Conservation (phyloP, 2,113 vertebrate species). For the Tychaedon coryphoeus region DNA sequence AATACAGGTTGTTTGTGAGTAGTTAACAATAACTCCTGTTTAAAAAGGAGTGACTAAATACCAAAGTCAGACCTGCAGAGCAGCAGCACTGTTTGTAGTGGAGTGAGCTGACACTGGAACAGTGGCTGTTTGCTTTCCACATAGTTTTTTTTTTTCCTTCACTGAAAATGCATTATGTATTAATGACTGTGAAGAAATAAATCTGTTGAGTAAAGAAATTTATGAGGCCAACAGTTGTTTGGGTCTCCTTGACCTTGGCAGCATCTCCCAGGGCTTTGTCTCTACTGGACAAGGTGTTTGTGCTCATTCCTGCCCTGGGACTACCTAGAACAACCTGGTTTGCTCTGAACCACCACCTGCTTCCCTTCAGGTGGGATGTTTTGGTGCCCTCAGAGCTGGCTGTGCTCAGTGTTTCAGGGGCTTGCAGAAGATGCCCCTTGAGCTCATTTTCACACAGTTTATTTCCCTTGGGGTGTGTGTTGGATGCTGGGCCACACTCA, state of each 20-base stretch:
- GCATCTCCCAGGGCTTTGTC: background rate
- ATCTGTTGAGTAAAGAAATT: background rate
- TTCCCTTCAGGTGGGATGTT: background rate
- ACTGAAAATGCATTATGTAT: background rate
- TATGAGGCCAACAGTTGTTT: background rate
- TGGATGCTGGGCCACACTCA: background rate
- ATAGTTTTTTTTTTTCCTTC: background rate
- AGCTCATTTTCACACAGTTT: background rate
- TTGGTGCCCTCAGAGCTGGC: background rate
- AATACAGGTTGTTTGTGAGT: background rate
- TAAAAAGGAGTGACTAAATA: background rate
- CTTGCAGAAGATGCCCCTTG: background rate
- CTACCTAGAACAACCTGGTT: background rate
- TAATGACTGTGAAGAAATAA: background rate
- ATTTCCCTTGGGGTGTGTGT: background rate
- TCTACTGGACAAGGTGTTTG: background rate
- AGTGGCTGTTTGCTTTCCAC: background rate
- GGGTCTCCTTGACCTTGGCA: constrained; percentile 16
- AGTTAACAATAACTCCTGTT: background rate
- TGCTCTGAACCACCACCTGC: background rate
- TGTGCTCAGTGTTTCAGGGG: background rate
- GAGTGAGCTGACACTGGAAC: background rate
- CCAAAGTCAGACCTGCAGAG: background rate
- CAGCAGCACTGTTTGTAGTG: background rate
- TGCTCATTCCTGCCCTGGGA: background rate